Evolutionary conservation across 53 echinoderm and acorn worm species (phyloP), one percentile per base, ranked within the genome.

Genomic region (Crossaster papposus): DNA sequence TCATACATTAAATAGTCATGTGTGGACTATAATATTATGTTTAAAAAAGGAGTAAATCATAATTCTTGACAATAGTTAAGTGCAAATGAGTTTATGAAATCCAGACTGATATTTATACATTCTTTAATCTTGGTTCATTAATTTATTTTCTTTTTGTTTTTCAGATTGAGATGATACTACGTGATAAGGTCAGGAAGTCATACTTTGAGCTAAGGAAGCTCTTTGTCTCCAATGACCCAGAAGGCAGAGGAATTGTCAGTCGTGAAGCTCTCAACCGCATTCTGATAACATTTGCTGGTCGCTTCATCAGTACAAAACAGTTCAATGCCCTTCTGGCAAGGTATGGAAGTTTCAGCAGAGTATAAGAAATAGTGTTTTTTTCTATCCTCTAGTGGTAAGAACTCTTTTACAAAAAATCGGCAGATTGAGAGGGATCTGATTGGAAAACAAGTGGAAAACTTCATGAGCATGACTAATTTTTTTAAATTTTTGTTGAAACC

Each of bases 141-240:
- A 74, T 20, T 11, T 3, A 24, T 78, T 6, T 78, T 28, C 0
- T 24, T 26, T 68, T n/a, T 68, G n/a, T 68, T 11, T 79, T 36
- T 70, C 89, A 97, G 98, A 88, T 97, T 88, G 99, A 99, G 68
- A 92, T 96, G 91, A 85, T 96, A 18, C 85, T 99, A 3, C 90
- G 92, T 71, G 96, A 96, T 30, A 94, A 94, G 71, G 63, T 95
- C 14, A 96, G 95, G 92, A 91, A 92, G 31, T 91, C 91, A 18
- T 99, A 95, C 79, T 99, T 91, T 90, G 96, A 96, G 53, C 78
- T 96, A n/a, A 88, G 93, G 73, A 99, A 99, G 73, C 90, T 95
- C 22, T 99, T 99, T 32, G 73, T 96, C 15, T 92, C 96, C 7
- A 99, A 99, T 29, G 99, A 99, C 82, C 99, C 96, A 0, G 96